phyloP scores from a whole-genome alignment of 2,113 vertebrate genomes.

The human (Homo sapiens) region GRCh38 chr1:94225501-94226000 shows the following conservation, averaged over 20 bases:
- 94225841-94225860: background rate
- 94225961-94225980: constrained; percentile 74
- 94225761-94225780: constrained; percentile 25
- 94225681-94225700: background rate
- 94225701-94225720: constrained; percentile 7
- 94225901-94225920: constrained; percentile 52
- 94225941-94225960: constrained; percentile 58
- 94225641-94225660: constrained; percentile 21
- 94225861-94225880: constrained; percentile 15
- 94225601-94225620: constrained; percentile 42
- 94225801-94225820: constrained; percentile 15
- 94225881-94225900: background rate
- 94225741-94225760: background rate
- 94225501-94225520: constrained; percentile 31
- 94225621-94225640: constrained; percentile 17
- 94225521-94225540: background rate
- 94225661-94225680: constrained; percentile 15
- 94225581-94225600: constrained; percentile 48
- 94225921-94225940: constrained; percentile 36
- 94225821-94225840: constrained; percentile 14
- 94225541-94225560: constrained; percentile 24
- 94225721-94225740: background rate
- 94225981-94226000: constrained; percentile 63
- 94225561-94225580: constrained; percentile 23
- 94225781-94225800: background rate